Evolutionary conservation across 2,797 vertebrate genomes (phyloP).

Genomic region (Sebastes hopkinsi): DNA sequence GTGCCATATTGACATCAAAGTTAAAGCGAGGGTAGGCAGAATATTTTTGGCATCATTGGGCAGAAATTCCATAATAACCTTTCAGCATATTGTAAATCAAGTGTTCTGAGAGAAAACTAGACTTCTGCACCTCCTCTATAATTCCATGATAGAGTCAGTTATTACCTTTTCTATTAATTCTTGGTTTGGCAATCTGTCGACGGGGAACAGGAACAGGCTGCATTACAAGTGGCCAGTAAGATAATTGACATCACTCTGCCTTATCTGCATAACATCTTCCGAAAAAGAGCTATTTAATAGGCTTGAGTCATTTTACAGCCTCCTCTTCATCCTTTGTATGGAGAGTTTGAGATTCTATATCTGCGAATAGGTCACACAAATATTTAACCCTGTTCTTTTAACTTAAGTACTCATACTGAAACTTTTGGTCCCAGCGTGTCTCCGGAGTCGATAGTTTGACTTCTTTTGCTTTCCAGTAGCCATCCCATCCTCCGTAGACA

Average conservation of each 20-base stretch:
- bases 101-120: no score
- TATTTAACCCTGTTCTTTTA: no score
- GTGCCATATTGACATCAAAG: no score
- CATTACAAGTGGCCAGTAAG: background rate
- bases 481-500: background rate
- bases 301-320: background rate
- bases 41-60: no score
- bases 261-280: background rate
- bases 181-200: background rate
- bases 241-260: background rate
- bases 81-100: no score
- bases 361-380: no score
- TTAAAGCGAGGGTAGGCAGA: no score
- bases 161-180: background rate
- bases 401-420: background rate
- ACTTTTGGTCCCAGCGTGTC: background rate
- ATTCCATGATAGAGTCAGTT: background rate
- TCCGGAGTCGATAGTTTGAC: background rate
- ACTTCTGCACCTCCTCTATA: background rate
- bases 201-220: background rate
- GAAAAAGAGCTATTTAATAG: background rate
- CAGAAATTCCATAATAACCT: rapidly evolving
- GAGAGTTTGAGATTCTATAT: background rate
- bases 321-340: background rate
- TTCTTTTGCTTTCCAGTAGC: background rate